These are phyloP conservation scores for Elachura formosa DNA, from an alignment of 2,113 vertebrate species.

Conservation along the genomic window DNA sequence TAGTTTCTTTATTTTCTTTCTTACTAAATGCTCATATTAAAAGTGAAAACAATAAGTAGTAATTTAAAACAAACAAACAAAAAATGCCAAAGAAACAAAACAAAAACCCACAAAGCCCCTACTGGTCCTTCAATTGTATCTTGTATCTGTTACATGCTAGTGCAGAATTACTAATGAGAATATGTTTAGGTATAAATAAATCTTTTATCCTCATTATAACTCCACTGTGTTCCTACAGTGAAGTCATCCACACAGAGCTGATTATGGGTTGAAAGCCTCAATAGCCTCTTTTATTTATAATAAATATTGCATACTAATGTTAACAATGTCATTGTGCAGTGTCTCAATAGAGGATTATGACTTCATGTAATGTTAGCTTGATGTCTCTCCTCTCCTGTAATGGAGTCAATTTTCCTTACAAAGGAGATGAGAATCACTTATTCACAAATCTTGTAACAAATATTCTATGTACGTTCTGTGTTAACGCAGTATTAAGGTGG, in stretches of 20 bases:
- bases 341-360: conserved; percentile 37
- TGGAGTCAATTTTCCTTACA: conserved; percentile 28
- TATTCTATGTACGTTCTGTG: not conserved
- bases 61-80: not conserved
- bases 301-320: conserved; percentile 53
- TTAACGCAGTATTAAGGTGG: not conserved
- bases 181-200: conserved; percentile 58
- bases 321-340: conserved; percentile 22
- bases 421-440: not conserved
- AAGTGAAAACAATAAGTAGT: not conserved
- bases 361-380: conserved; percentile 43
- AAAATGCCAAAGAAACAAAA: not conserved
- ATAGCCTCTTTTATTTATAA: conserved; percentile 59
- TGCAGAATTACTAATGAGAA: conserved; percentile 48
- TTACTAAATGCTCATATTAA: not conserved
- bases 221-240: conserved; percentile 36
- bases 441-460: conserved; percentile 3
- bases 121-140: conserved; percentile 1
- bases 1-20: not conserved
- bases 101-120: not conserved
- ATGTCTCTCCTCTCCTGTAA: conserved; percentile 26
- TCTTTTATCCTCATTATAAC: conserved; percentile 51
- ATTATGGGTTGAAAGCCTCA: conserved; percentile 42
- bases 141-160: conserved; percentile 18
- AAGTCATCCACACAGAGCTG: conserved; percentile 43